Conservation (phyloP, 1,140 invertebrate genomes). For the Dendroctonus ponderosae region DNA sequence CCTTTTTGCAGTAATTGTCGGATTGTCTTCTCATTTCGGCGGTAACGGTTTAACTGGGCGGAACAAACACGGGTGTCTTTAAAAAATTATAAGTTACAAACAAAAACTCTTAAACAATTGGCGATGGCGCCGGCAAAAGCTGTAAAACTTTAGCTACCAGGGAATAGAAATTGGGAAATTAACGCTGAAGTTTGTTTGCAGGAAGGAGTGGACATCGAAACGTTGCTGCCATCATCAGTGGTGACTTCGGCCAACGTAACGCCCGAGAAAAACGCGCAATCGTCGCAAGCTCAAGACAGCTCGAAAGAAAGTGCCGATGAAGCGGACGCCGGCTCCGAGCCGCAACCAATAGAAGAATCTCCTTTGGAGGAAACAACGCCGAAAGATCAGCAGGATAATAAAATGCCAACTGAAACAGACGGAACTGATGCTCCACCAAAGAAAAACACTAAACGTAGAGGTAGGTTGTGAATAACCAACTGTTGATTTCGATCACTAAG, state of each 20-base stretch:
- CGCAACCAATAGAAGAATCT: conserved; percentile 20
- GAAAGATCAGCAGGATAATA: conserved; percentile 38
- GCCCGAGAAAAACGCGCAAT: conserved; percentile 25
- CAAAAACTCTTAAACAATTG: too few relatives aligned
- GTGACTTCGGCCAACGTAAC: conserved; percentile 40
- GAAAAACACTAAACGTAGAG: conserved; percentile 41
- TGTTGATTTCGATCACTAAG: too few relatives aligned
- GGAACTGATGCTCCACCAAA: conserved; percentile 38
- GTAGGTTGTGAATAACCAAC: conserved; percentile 16
- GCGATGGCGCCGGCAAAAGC: too few relatives aligned
- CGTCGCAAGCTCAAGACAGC: conserved; percentile 3
- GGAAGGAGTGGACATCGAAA: conserved; percentile 49
- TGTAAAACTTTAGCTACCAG: too few relatives aligned
- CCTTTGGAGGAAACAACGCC: conserved; percentile 30
- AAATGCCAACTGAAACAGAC: conserved; percentile 11
- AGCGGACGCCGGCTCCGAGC: conserved; percentile 13
- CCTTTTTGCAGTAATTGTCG: too few relatives aligned
- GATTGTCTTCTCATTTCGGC: too few relatives aligned
- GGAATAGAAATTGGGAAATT: background rate
- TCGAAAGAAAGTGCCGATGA: conserved; percentile 13
- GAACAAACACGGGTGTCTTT: too few relatives aligned
- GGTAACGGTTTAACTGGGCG: too few relatives aligned
- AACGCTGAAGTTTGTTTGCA: conserved; percentile 6
- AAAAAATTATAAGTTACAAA: too few relatives aligned
- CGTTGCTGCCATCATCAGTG: conserved; percentile 49